phyloP scores from a whole-genome alignment of 2,888 invertebrate genomes.

The Dicyrtoma fusca region DNA sequence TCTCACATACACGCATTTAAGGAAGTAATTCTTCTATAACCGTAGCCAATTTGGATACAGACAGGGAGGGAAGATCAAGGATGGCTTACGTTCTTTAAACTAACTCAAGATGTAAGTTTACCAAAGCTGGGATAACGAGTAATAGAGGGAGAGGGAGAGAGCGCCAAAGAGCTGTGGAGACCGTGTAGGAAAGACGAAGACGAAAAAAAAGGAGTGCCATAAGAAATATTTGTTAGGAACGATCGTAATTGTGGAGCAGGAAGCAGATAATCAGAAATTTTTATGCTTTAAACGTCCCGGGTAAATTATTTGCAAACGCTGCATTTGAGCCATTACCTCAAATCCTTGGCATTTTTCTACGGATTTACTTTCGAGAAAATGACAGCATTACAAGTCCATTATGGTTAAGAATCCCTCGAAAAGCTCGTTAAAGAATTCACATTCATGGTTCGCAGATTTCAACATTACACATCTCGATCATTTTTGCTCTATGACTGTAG shows the following conservation, averaged over 20 bases:
- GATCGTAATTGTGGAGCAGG: conserved; percentile 51
- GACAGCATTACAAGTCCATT: conserved; percentile 58
- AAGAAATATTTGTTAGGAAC: conserved; percentile 37
- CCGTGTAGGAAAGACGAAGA: conserved; percentile 18
- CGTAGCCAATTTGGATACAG: conserved; percentile 32
- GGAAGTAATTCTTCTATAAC: conserved; percentile 27
- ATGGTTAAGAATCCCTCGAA: conserved; percentile 56
- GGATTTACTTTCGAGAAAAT: conserved; percentile 56
- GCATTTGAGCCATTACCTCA: conserved; percentile 57
- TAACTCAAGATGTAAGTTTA: conserved; percentile 9
- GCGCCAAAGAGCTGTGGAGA: conserved; percentile 16
- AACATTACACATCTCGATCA: conserved; percentile 44
- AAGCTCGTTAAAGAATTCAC: conserved; percentile 58
- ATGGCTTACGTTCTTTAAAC: conserved; percentile 33
- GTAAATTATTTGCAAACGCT: conserved; percentile 57
- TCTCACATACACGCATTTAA: conserved; percentile 28
- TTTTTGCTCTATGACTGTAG: conserved; percentile 46
- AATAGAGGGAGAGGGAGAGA: conserved; percentile 6
- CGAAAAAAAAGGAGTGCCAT: conserved; percentile 19
- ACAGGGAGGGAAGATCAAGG: conserved; percentile 32
- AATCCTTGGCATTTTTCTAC: conserved; percentile 57
- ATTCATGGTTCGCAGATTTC: conserved; percentile 57
- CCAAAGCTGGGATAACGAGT: background rate
- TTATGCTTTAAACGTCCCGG: conserved; percentile 57
- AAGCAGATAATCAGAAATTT: conserved; percentile 57